Conservation (phyloP, 2,888 invertebrate species). For the Cerastis leucographa region DNA sequence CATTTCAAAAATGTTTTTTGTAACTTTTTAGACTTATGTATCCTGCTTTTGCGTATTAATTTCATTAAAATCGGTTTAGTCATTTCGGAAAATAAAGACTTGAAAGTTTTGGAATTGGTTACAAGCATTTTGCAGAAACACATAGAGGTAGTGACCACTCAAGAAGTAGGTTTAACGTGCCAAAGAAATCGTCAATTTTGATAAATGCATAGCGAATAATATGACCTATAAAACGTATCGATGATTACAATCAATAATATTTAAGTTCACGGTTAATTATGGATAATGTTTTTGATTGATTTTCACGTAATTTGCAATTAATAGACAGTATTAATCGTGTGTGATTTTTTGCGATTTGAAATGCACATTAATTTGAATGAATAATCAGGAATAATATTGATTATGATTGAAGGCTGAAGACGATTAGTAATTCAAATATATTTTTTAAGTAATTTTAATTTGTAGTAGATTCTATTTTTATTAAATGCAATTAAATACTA, state of each 20-base stretch:
- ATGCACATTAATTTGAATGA: constrained; percentile 29
- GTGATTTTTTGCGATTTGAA: constrained; percentile 2
- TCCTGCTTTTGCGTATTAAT: too few species aligned
- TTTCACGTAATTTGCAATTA: constrained; percentile 18
- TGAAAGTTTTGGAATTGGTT: too few species aligned
- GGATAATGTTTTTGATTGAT: constrained; percentile 3
- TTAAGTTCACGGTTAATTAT: background rate
- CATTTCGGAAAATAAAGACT: too few species aligned
- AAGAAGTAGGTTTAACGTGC: too few species aligned
- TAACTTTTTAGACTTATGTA: too few species aligned
- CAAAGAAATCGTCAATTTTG: background rate
- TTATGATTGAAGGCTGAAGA: constrained; percentile 29
- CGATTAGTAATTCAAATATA: constrained; percentile 17
- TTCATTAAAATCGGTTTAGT: too few species aligned
- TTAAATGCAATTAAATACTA: background rate
- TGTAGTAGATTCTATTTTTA: background rate
- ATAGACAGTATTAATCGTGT: constrained; percentile 19
- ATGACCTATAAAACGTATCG: background rate
- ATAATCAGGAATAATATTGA: constrained; percentile 4
- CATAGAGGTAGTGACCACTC: too few species aligned
- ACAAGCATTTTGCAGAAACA: too few species aligned
- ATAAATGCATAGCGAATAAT: background rate
- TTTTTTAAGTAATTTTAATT: constrained; percentile 11
- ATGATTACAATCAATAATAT: background rate
- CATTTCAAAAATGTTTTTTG: too few species aligned